These are phyloP conservation scores for Hydrocynus forskahlii DNA, from an alignment of 2,797 vertebrate species.

Conservation along the genomic window DNA sequence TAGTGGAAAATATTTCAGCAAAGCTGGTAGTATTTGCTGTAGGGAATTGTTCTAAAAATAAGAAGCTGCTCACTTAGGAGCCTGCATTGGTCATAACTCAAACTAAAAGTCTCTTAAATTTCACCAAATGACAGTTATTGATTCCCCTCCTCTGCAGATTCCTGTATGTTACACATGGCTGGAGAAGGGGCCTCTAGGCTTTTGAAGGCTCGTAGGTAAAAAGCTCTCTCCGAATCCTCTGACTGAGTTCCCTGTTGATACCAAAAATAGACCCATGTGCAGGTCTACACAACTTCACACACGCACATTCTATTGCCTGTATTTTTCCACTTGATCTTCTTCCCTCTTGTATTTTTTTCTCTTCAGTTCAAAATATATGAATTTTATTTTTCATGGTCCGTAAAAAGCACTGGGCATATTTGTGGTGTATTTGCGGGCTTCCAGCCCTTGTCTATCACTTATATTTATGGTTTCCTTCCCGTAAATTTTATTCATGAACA, in stretches of 20 bases:
- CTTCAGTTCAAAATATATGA: slow-evolving; percentile 18
- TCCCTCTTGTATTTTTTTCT: slow-evolving; percentile 13
- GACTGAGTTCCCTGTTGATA: slow-evolving; percentile 29
- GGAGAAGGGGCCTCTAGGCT: slow-evolving; percentile 39
- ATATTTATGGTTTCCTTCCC: slow-evolving; percentile 37
- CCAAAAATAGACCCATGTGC: slow-evolving; percentile 49
- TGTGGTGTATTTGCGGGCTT: slow-evolving; percentile 26
- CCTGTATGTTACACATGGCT: slow-evolving; percentile 52
- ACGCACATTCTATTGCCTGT: slow-evolving; percentile 40
- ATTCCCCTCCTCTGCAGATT: slow-evolving; percentile 59
- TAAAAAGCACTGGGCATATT: slow-evolving; percentile 5
- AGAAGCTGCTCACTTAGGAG: slow-evolving; percentile 57
- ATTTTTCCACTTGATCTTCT: slow-evolving; percentile 44
- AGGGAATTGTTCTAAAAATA: slow-evolving; percentile 80
- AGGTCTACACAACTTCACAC: slow-evolving; percentile 12
- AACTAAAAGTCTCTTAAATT: slow-evolving; percentile 68
- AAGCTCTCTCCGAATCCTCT: slow-evolving; percentile 3
- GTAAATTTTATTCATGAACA: slow-evolving; percentile 14
- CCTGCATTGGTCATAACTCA: slow-evolving; percentile 72
- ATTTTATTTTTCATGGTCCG: neutral
- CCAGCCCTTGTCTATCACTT: neutral
- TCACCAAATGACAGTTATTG: slow-evolving; percentile 73
- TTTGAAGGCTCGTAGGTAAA: slow-evolving; percentile 46
- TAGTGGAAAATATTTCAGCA: slow-evolving; percentile 76
- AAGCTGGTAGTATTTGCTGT: slow-evolving; percentile 74